These are phyloP conservation scores for Cardinalis cardinalis DNA, from an alignment of 2,113 vertebrate species.

Conservation along the genomic window DNA sequence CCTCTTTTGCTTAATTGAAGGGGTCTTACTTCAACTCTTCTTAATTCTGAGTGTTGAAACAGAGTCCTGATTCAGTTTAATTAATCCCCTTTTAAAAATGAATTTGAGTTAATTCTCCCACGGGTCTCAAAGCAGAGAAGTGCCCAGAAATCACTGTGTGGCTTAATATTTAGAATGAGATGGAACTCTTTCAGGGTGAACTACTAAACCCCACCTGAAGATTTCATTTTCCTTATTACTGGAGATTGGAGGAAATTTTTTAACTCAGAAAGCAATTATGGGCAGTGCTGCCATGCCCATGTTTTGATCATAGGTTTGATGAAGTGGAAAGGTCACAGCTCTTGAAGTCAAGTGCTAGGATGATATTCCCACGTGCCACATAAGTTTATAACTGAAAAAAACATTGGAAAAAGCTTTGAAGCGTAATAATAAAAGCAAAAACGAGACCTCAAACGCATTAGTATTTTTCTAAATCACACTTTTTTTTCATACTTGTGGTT, in stretches of 20 bases:
- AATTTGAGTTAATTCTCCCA: slow-evolving; percentile 18
- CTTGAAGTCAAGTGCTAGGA: background rate
- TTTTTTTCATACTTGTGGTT: slow-evolving; percentile 1
- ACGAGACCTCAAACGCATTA: background rate
- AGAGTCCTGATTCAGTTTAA: slow-evolving; percentile 10
- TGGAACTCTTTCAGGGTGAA: background rate
- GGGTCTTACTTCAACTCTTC: background rate
- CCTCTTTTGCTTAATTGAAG: slow-evolving; percentile 15
- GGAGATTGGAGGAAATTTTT: background rate
- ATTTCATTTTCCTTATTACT: slow-evolving; percentile 12
- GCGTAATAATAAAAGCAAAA: background rate
- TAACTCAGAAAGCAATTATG: background rate
- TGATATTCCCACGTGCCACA: background rate
- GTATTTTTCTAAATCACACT: background rate
- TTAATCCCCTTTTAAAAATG: slow-evolving; percentile 40
- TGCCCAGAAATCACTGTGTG: background rate
- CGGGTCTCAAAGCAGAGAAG: background rate
- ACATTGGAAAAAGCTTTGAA: background rate
- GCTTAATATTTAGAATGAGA: background rate
- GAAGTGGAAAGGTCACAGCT: slow-evolving; percentile 14
- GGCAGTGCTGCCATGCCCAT: background rate
- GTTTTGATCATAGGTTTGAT: background rate
- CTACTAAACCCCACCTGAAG: background rate
- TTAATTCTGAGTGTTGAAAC: slow-evolving; percentile 14
- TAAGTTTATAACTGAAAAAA: background rate